Conservation (phyloP, 2,113 vertebrate species). For the Myrmecobius fasciatus region DNA sequence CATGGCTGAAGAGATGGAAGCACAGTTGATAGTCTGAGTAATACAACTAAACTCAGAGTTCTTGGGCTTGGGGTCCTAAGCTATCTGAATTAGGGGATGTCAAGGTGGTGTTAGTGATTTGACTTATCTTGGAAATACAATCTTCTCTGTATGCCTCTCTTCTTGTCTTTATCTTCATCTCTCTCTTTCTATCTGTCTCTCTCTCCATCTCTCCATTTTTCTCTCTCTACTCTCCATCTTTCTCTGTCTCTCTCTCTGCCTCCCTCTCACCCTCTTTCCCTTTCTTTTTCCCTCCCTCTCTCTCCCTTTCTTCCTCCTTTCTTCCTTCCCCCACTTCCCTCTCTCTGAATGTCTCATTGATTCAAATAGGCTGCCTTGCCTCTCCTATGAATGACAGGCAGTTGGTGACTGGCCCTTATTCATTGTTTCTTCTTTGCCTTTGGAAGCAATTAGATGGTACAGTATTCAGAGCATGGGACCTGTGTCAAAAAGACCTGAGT, state of each 20-base stretch:
- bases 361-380: not conserved
- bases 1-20: not conserved
- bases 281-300: too few species aligned
- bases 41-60: not conserved
- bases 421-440: not conserved
- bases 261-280: too few species aligned
- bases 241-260: too few species aligned
- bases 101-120: not conserved
- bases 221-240: too few species aligned
- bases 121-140: not conserved
- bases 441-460: not conserved
- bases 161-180: too few species aligned
- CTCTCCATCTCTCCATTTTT: too few species aligned
- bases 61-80: not conserved
- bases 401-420: not conserved
- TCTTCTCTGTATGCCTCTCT: not conserved
- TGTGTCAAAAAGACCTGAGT: not conserved
- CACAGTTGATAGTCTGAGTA: not conserved
- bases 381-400: not conserved
- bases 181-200: too few species aligned
- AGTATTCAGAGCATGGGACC: not conserved
- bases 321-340: accelerated
- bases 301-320: too few species aligned
- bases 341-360: not conserved
- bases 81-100: not conserved